These are phyloP conservation scores for Endomychus coccineus DNA, from an alignment of 2,888 invertebrate species.

Conservation along the genomic window DNA sequence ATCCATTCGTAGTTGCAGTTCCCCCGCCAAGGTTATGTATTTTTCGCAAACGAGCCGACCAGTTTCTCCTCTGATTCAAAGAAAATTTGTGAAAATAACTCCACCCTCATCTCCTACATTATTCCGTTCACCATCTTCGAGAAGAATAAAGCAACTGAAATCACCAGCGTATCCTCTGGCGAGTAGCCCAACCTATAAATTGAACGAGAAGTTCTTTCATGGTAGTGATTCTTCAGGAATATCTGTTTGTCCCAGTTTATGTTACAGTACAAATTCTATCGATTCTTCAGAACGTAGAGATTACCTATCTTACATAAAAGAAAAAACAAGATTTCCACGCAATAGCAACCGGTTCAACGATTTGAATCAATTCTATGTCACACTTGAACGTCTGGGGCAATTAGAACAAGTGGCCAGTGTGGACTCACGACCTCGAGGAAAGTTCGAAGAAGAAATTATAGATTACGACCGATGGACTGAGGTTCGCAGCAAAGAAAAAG, in stretches of 20 bases:
- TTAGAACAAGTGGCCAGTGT: conserved; percentile 69
- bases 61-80: conserved; percentile 40
- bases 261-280: conserved; percentile 45
- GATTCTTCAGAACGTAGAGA: conserved; percentile 51
- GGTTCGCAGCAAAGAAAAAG: conserved; percentile 68
- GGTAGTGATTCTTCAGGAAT: neutral
- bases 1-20: conserved; percentile 43
- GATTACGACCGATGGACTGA: conserved; percentile 85
- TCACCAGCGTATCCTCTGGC: too few species aligned
- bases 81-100: conserved; percentile 5
- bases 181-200: too few species aligned
- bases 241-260: conserved; percentile 30
- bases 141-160: conserved; percentile 24
- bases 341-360: conserved; percentile 77
- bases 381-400: conserved; percentile 76
- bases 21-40: conserved; percentile 45
- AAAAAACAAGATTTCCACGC: conserved; percentile 56
- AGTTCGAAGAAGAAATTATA: conserved; percentile 70
- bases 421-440: conserved; percentile 63
- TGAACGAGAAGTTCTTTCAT: conserved; percentile 1
- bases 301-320: conserved; percentile 60
- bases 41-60: conserved; percentile 47
- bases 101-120: conserved; percentile 28
- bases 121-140: conserved; percentile 29
- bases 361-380: conserved; percentile 76